phyloP scores from a whole-genome alignment of 1,140 invertebrate genomes.

The Nylanderia fulva region DNA sequence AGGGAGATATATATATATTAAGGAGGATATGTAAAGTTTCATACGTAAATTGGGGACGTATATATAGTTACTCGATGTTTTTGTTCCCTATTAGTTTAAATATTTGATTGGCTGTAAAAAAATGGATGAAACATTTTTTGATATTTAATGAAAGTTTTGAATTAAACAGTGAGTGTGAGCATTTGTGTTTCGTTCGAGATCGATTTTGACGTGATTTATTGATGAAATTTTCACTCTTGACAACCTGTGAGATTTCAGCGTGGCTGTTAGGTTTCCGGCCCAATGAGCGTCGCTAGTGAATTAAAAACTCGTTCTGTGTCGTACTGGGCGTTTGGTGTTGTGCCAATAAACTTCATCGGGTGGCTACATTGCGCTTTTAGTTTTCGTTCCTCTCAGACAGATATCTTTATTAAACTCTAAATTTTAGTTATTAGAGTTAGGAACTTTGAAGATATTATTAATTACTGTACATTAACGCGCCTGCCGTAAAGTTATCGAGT shows the following conservation, averaged over 20 bases:
- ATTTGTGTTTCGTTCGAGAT: not conserved
- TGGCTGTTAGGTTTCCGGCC: constrained; percentile 8
- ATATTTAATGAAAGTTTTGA: not conserved
- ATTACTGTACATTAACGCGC: not conserved
- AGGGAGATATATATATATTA: not conserved
- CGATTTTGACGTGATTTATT: not conserved
- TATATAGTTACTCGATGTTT: not conserved
- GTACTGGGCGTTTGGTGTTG: constrained; percentile 35
- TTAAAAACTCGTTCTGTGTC: constrained; percentile 62
- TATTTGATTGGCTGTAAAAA: not conserved
- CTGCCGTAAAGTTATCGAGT: not conserved
- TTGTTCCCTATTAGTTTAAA: not conserved
- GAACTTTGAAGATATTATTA: not conserved
- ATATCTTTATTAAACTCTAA: constrained; percentile 18
- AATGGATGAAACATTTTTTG: not conserved
- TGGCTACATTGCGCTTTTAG: constrained; percentile 16
- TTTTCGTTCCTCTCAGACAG: constrained; percentile 5
- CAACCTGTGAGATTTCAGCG: constrained; percentile 10
- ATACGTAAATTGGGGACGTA: not conserved
- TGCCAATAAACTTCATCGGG: constrained; percentile 26
- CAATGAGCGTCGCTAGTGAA: constrained; percentile 41
- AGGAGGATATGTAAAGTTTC: not conserved
- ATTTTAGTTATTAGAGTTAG: not conserved
- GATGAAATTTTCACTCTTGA: constrained; percentile 29
- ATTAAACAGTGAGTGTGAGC: not conserved